Conservation (phyloP, 2,888 invertebrate genomes). For the Panorpa germanica region DNA sequence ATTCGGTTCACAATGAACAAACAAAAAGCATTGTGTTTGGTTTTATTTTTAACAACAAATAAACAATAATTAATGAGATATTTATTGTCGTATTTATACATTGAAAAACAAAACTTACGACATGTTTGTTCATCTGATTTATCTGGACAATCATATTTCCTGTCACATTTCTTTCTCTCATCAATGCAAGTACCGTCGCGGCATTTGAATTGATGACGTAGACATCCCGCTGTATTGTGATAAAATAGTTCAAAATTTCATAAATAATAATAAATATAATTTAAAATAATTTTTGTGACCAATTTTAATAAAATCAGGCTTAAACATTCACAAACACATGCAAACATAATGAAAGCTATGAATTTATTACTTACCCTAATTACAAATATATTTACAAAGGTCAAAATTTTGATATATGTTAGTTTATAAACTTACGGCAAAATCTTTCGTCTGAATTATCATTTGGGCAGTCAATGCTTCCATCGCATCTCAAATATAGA, state of each 20-base stretch:
- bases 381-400: conserved; percentile 2
- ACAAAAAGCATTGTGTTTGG: conserved; percentile 6
- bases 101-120: conserved; percentile 41
- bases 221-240: conserved; percentile 19
- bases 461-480: conserved; percentile 45
- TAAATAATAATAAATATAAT: too few species aligned
- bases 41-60: conserved; percentile 1
- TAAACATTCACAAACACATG: too few species aligned
- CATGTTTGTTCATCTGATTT: conserved; percentile 58
- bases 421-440: conserved; percentile 24
- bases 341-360: background rate
- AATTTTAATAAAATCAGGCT: too few species aligned
- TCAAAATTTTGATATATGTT: too few species aligned
- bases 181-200: conserved; percentile 39
- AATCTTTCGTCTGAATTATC: conserved; percentile 56
- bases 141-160: conserved; percentile 48
- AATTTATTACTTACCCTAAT: conserved; percentile 13
- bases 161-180: conserved; percentile 36
- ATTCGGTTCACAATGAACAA: conserved; percentile 9
- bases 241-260: too few species aligned
- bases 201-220: conserved; percentile 40
- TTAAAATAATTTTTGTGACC: too few species aligned
- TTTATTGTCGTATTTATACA: too few species aligned
- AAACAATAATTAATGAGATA: background rate
- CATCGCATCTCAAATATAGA: conserved; percentile 39